Percentiles rank a stretch among this genome's conserved stretches.
Evolutionary conservation across 2,888 invertebrate genomes (phyloP).

Genomic region (Ectemnius lituratus): DNA sequence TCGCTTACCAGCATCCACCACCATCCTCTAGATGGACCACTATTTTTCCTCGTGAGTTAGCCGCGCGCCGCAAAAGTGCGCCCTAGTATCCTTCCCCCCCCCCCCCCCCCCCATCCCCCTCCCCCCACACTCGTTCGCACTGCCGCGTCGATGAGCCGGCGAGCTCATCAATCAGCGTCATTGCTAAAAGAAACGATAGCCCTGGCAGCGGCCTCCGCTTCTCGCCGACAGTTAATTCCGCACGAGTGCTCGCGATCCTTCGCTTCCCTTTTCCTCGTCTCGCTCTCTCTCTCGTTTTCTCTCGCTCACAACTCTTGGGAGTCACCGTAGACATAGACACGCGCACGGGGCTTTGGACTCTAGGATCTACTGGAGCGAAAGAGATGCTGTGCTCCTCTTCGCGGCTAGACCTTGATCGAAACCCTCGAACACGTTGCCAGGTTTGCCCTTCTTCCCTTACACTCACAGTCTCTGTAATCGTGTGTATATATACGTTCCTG

Average conservation of each 20-base stretch:
- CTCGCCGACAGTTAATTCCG: constrained; percentile 48
- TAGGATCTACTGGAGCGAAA: neutral
- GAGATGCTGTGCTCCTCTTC: neutral
- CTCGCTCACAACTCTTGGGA: neutral
- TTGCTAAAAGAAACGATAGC: constrained; percentile 53
- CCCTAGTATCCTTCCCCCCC: no score
- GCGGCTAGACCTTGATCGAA: neutral
- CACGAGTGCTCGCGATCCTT: constrained; percentile 31
- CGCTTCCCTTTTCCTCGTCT: neutral
- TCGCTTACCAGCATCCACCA: no score
- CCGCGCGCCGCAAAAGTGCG: no score
- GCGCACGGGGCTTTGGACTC: no score
- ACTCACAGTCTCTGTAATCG: no score
- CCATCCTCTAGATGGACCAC: neutral
- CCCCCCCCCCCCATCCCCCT: no score
- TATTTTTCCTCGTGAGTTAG: constrained; percentile 27
- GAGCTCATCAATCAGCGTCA: constrained; percentile 59
- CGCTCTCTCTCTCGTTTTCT: neutral
- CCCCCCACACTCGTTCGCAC: neutral
- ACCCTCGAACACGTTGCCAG: neutral
- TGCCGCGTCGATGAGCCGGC: constrained; percentile 21
- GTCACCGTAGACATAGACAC: neutral
- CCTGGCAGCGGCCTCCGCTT: constrained; percentile 21
- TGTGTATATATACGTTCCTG: no score
- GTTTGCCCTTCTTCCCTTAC: no score